Percentiles rank a stretch among this genome's conserved stretches.
These are phyloP conservation scores for Saguinus midas DNA, from an alignment of 2,113 vertebrate genomes.

Conservation along the genomic window DNA sequence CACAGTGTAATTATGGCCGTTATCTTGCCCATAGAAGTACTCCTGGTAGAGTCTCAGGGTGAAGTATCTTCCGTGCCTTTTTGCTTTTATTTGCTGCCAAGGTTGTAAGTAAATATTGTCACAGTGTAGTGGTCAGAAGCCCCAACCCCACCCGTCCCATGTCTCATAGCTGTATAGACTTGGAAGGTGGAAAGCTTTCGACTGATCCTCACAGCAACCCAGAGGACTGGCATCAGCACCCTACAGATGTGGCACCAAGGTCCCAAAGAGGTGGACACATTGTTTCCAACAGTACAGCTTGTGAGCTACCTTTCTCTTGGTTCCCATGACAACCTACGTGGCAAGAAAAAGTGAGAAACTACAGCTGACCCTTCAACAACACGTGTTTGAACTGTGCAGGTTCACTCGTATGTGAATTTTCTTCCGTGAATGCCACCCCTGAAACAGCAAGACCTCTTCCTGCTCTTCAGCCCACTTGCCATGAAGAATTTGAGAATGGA, in stretches of 20 bases:
- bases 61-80: accelerated
- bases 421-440: background rate
- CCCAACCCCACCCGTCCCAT: background rate
- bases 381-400: background rate
- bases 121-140: background rate
- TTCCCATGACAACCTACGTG: background rate
- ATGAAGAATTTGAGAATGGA: background rate
- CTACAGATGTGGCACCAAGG: background rate
- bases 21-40: background rate
- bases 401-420: background rate
- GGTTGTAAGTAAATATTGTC: background rate
- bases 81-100: background rate
- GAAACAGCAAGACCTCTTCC: background rate
- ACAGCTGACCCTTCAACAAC: background rate
- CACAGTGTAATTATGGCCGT: accelerated
- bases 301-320: background rate
- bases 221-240: accelerated
- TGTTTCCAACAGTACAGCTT: background rate
- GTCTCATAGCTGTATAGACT: too few species aligned
- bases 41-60: background rate
- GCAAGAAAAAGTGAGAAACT: background rate
- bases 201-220: accelerated
- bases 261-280: background rate
- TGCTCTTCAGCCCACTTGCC: background rate
- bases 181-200: background rate